These are phyloP conservation scores for Troides aeacus DNA, from an alignment of 2,888 invertebrate species.

Conservation along the genomic window DNA sequence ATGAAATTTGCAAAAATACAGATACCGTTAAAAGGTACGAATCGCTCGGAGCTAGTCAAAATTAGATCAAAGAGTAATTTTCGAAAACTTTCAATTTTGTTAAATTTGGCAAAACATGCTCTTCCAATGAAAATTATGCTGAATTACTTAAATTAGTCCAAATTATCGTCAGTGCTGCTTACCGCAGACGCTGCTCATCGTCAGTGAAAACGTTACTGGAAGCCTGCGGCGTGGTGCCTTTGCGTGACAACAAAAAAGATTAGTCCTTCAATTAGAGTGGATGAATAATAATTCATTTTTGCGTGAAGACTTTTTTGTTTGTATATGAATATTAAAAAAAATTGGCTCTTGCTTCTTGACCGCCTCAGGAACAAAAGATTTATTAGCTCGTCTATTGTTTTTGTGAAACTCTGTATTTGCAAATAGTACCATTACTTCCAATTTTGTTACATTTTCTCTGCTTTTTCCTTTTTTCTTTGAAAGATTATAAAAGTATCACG, in stretches of 20 bases:
- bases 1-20: background rate
- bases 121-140: constrained; percentile 65
- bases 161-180: constrained; percentile 69
- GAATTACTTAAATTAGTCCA: constrained; percentile 75
- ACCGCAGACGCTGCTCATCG: constrained; percentile 59
- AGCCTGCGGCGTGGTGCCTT: constrained; percentile 47
- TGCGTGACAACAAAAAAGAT: constrained; percentile 68
- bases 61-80: constrained; percentile 51
- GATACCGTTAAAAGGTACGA: constrained; percentile 31
- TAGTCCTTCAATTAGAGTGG: constrained; percentile 17
- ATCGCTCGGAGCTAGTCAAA: constrained; percentile 52
- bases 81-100: constrained; percentile 59
- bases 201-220: constrained; percentile 54
- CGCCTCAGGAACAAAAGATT: too few species aligned
- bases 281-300: constrained; percentile 13
- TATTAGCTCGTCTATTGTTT: too few species aligned
- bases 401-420: too few species aligned
- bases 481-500: too few species aligned
- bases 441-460: too few species aligned
- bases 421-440: too few species aligned
- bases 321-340: background rate
- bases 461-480: too few species aligned
- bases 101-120: constrained; percentile 65
- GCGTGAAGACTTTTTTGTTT: constrained; percentile 8
- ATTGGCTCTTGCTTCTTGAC: too few species aligned